Conservation (phyloP, 1,140 invertebrate species). For the Ganaspis sp. region DNA sequence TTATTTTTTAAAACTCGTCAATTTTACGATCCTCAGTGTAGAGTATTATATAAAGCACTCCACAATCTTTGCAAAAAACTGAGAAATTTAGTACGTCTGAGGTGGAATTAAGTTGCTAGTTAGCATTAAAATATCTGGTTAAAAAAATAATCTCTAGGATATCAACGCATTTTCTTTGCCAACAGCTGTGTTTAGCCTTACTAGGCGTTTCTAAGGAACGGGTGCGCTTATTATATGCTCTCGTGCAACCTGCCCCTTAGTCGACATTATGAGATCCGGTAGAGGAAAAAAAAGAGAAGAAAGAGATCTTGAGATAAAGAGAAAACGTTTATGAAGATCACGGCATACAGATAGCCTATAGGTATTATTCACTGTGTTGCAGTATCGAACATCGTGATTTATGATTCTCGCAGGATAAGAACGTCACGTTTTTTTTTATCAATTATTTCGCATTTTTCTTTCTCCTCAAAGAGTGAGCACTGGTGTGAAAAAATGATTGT, state of each 20-base stretch:
- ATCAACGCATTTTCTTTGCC: conserved; percentile 28
- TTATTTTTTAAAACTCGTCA: too few relatives aligned
- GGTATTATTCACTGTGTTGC: conserved; percentile 20
- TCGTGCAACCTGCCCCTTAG: conserved; percentile 29
- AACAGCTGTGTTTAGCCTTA: conserved; percentile 26
- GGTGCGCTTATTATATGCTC: conserved; percentile 30
- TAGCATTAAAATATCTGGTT: conserved; percentile 18
- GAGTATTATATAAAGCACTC: not conserved
- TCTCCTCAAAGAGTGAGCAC: not conserved
- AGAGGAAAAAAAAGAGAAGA: conserved; percentile 7
- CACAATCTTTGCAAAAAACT: not conserved
- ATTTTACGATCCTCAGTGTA: not conserved
- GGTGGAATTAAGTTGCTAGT: conserved; percentile 11
- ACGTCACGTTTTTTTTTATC: not conserved
- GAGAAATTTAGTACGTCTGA: not conserved
- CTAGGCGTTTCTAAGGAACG: conserved; percentile 21
- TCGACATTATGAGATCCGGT: conserved; percentile 26
- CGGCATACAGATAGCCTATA: not conserved
- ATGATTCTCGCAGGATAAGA: conserved; percentile 17
- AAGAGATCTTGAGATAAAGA: conserved; percentile 23
- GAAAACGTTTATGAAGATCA: conserved; percentile 29
- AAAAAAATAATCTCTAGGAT: conserved; percentile 15
- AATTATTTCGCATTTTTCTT: not conserved
- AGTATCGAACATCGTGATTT: conserved; percentile 23
- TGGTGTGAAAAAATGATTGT: not conserved